A percentile compares a stretch with the other conserved stretches of the same genome.
Evolutionary conservation across 2,888 invertebrate species (phyloP).

Genomic region (Caenorhabditis parvicauda): DNA sequence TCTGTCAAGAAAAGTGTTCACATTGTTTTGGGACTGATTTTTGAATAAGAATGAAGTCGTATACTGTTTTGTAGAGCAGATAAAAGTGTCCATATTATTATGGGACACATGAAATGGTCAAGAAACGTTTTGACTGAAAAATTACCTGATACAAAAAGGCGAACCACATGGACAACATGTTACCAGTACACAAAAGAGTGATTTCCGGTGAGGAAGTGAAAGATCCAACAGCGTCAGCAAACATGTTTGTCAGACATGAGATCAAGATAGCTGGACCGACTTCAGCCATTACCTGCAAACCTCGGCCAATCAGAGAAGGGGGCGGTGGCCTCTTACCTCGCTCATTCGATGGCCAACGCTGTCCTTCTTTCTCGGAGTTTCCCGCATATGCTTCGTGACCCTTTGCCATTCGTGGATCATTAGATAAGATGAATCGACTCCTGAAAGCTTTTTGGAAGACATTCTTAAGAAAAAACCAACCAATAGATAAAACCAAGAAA

Average conservation of each 20-base stretch:
- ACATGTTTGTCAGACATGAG: slow-evolving; percentile 56
- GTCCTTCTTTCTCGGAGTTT: slow-evolving; percentile 49
- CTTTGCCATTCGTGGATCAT: slow-evolving; percentile 62
- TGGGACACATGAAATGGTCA: no score
- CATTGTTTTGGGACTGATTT: neutral
- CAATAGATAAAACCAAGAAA: slow-evolving; percentile 54
- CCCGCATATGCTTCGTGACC: slow-evolving; percentile 55
- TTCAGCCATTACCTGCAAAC: slow-evolving; percentile 47
- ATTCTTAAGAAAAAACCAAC: slow-evolving; percentile 19
- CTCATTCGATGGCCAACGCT: slow-evolving; percentile 53
- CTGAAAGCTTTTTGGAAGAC: slow-evolving; percentile 12
- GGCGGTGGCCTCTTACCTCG: slow-evolving; percentile 27
- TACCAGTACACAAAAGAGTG: slow-evolving; percentile 55
- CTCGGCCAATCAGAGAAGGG: neutral
- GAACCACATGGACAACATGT: slow-evolving; percentile 56
- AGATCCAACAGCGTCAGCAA: slow-evolving; percentile 52
- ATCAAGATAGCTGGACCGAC: slow-evolving; percentile 59
- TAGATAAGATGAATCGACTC: slow-evolving; percentile 56
- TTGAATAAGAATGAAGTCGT: no score
- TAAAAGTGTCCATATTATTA: no score
- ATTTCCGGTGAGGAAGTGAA: slow-evolving; percentile 58
- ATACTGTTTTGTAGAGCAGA: no score
- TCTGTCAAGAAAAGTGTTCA: neutral
- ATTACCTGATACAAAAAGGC: slow-evolving; percentile 53
- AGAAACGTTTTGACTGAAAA: no score